Evolutionary conservation across 2,888 invertebrate genomes (phyloP).

Genomic region (Drosophila recens): DNA sequence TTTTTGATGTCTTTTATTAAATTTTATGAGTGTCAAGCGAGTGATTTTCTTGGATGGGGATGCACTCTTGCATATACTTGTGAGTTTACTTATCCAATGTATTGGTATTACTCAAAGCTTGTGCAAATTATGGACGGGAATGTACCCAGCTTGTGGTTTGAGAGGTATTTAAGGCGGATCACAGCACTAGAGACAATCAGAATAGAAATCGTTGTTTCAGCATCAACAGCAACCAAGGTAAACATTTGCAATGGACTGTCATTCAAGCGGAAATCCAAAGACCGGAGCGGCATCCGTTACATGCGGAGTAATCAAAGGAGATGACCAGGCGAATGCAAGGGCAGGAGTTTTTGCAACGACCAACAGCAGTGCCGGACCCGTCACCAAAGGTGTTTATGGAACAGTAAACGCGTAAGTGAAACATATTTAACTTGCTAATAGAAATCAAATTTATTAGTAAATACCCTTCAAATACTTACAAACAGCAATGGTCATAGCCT

Average conservation of each 20-base stretch:
- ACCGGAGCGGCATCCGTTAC: slow-evolving; percentile 64
- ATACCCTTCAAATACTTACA: neutral
- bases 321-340: slow-evolving; percentile 55
- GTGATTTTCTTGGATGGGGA: slow-evolving; percentile 27
- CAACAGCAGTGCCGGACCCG: slow-evolving; percentile 63
- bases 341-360: slow-evolving; percentile 76
- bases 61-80: slow-evolving; percentile 1
- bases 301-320: slow-evolving; percentile 56
- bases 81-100: neutral
- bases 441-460: neutral
- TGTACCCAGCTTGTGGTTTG: slow-evolving; percentile 29
- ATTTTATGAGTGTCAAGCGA: slow-evolving; percentile 1
- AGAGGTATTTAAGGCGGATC: slow-evolving; percentile 26
- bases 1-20: neutral
- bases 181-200: slow-evolving; percentile 1
- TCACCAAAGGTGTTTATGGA: slow-evolving; percentile 73
- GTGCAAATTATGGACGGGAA: slow-evolving; percentile 29
- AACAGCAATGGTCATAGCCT: slow-evolving; percentile 77
- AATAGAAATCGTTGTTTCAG: neutral
- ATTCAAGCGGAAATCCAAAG: slow-evolving; percentile 57
- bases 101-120: slow-evolving; percentile 26
- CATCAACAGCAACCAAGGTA: slow-evolving; percentile 12
- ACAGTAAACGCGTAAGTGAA: slow-evolving; percentile 73
- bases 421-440: neutral
- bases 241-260: slow-evolving; percentile 61